These are phyloP conservation scores for Microctonus hyperodae DNA, from an alignment of 2,888 invertebrate genomes.

Conservation along the genomic window DNA sequence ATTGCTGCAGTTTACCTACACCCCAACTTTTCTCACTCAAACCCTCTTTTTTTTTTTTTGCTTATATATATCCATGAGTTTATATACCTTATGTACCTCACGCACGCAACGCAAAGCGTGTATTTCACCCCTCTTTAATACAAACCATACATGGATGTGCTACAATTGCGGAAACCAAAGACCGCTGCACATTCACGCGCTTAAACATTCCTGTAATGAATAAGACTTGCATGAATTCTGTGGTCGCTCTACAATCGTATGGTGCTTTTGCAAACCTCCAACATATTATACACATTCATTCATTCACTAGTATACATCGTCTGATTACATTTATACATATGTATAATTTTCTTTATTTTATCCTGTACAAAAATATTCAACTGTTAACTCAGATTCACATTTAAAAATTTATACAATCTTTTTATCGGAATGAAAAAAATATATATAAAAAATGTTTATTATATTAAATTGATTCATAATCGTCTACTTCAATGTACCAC, in stretches of 20 bases:
- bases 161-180: conserved; percentile 28
- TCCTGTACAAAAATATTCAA: not conserved
- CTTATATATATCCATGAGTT: not conserved
- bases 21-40: conserved; percentile 3
- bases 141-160: not conserved
- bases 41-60: not conserved
- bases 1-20: conserved; percentile 27
- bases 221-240: conserved; percentile 8
- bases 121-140: conserved; percentile 20
- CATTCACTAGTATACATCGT: conserved; percentile 6
- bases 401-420: too few relatives aligned
- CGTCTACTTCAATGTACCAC: too few relatives aligned
- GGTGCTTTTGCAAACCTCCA: not conserved
- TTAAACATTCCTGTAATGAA: conserved; percentile 27
- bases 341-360: not conserved
- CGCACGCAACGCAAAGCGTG: conserved; percentile 12
- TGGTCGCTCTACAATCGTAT: conserved; percentile 3
- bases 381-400: not conserved
- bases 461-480: conserved; percentile 20
- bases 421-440: not conserved
- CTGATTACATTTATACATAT: not conserved
- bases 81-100: not conserved
- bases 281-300: conserved; percentile 4
- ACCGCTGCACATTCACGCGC: conserved; percentile 17
- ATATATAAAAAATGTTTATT: conserved; percentile 1